These are phyloP conservation scores for Drosophila pseudotalamancana DNA, from an alignment of 2,888 invertebrate genomes.

Conservation along the genomic window DNA sequence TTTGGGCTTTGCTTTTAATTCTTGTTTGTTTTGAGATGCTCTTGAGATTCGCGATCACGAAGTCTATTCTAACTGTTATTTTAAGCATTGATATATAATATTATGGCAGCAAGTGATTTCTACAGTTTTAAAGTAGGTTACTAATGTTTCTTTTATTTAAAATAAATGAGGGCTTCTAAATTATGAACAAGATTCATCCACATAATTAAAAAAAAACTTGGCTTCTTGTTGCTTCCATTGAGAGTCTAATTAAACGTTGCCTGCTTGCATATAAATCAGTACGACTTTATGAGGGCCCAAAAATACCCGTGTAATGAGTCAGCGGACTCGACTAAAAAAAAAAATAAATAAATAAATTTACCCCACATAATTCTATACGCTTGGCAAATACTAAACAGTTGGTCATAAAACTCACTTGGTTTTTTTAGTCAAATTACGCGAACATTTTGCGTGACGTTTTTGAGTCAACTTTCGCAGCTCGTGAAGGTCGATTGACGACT, in stretches of 20 bases:
- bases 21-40: slow-evolving; percentile 36
- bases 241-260: slow-evolving; percentile 16
- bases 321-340: slow-evolving; percentile 24
- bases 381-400: slow-evolving; percentile 54
- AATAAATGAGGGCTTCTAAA: slow-evolving; percentile 23
- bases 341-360: too few species aligned
- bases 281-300: slow-evolving; percentile 11
- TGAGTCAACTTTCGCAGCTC: slow-evolving; percentile 37
- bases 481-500: slow-evolving; percentile 60
- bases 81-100: slow-evolving; percentile 31
- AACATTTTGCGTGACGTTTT: slow-evolving; percentile 59
- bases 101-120: slow-evolving; percentile 31
- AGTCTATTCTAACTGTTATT: slow-evolving; percentile 55
- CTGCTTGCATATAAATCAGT: slow-evolving; percentile 16
- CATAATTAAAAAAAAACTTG: background rate
- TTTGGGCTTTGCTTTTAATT: slow-evolving; percentile 39
- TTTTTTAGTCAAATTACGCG: slow-evolving; percentile 43
- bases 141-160: slow-evolving; percentile 9
- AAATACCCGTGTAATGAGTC: slow-evolving; percentile 53
- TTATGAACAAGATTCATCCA: slow-evolving; percentile 12
- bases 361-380: slow-evolving; percentile 49
- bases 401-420: slow-evolving; percentile 44
- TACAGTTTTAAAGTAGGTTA: slow-evolving; percentile 51
- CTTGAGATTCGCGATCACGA: slow-evolving; percentile 62
- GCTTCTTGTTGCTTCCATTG: slow-evolving; percentile 37